Conservation (phyloP, 2,888 invertebrate species). For the Dasysyrphus albostriatus region DNA sequence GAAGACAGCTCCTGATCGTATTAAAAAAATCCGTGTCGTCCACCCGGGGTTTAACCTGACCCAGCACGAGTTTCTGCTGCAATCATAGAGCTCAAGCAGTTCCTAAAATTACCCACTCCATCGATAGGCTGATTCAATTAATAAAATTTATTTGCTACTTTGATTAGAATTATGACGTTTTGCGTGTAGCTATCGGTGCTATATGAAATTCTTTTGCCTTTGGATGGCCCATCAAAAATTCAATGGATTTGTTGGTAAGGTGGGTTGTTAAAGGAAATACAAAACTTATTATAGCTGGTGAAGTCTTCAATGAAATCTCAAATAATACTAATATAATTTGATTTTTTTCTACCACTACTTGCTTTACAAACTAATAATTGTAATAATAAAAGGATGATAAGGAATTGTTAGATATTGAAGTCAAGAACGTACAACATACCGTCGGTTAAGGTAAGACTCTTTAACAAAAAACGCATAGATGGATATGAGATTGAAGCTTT, state of each 20-base stretch:
- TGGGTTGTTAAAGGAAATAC: conserved; percentile 32
- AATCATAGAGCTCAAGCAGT: conserved; percentile 78
- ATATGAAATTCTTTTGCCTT: conserved; percentile 77
- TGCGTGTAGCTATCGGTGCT: conserved; percentile 78
- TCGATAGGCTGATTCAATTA: conserved; percentile 77
- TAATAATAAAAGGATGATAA: conserved; percentile 57
- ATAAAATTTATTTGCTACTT: conserved; percentile 80
- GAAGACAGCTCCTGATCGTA: conserved; percentile 78
- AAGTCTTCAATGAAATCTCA: conserved; percentile 37
- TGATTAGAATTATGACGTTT: conserved; percentile 80
- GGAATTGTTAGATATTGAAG: conserved; percentile 31
- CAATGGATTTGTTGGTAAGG: conserved; percentile 63
- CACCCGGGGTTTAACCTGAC: not conserved
- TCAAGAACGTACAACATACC: not conserved
- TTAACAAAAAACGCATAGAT: too few relatives aligned
- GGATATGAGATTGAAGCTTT: too few relatives aligned
- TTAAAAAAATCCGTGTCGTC: conserved; percentile 80
- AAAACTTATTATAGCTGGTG: not conserved
- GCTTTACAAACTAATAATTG: not conserved
- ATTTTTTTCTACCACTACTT: not conserved
- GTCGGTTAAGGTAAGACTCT: too few relatives aligned
- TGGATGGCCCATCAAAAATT: conserved; percentile 78
- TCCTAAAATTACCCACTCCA: conserved; percentile 78
- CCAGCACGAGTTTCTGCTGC: conserved; percentile 52
- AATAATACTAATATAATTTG: conserved; percentile 39